phyloP scores from a whole-genome alignment of 2,113 vertebrate species.

The Columbina picui region DNA sequence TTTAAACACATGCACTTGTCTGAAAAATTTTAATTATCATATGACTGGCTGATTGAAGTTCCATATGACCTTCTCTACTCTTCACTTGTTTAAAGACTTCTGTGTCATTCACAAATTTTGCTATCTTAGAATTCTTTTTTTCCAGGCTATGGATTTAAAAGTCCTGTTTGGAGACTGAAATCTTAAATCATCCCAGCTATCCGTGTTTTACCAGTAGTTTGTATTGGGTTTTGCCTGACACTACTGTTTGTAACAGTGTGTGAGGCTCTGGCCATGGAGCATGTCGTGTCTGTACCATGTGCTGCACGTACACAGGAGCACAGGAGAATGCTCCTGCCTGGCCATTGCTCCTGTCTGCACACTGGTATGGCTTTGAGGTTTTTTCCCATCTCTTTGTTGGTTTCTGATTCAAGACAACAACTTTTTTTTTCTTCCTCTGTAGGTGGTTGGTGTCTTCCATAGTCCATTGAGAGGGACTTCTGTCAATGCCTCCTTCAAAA shows the following conservation, averaged over 20 bases:
- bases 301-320: fast-evolving
- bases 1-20: background rate
- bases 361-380: background rate
- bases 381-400: background rate
- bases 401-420: background rate
- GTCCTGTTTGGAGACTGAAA: background rate
- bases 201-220: background rate
- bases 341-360: fast-evolving
- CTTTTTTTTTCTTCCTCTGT: background rate
- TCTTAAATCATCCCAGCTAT: background rate
- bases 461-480: background rate
- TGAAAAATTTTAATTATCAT: background rate
- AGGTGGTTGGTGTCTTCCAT: background rate
- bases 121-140: background rate
- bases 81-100: background rate
- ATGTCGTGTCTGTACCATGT: fast-evolving
- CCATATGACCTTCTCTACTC: background rate
- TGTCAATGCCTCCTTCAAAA: background rate
- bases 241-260: background rate
- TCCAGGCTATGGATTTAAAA: background rate
- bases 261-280: background rate
- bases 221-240: background rate
- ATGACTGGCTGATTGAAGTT: background rate
- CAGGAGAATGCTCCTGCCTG: background rate
- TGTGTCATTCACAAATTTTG: background rate